phyloP scores from a whole-genome alignment of 2,113 vertebrate species.

The Triplophysa dalaica region DNA sequence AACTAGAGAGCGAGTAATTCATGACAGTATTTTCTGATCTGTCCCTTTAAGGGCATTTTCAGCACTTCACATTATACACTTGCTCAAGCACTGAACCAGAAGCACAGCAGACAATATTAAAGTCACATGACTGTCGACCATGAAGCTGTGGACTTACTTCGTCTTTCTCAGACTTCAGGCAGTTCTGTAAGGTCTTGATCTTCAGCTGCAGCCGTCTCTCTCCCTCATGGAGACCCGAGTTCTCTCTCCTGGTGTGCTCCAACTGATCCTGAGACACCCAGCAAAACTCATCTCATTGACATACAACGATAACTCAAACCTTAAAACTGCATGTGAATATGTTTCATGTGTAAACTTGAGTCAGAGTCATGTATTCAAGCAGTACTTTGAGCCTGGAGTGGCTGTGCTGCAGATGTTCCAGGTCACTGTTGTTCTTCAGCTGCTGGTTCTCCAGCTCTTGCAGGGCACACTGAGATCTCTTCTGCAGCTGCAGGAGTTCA shows the following conservation, averaged over 20 bases:
- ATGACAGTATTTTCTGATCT: no score
- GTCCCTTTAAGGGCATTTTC: no score
- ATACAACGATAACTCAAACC: not conserved
- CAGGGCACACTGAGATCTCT: constrained; percentile 78
- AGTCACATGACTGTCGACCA: not conserved
- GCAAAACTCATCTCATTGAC: not conserved
- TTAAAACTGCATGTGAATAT: no score
- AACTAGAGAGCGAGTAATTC: no score
- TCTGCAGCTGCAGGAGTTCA: constrained; percentile 85
- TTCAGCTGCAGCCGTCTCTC: constrained; percentile 92
- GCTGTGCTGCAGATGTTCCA: constrained; percentile 88
- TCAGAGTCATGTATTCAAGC: constrained; percentile 21
- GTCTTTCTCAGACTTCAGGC: constrained; percentile 95
- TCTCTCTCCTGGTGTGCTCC: constrained; percentile 87
- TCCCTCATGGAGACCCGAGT: constrained; percentile 86
- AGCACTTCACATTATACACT: not conserved
- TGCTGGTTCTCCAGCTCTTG: constrained; percentile 88
- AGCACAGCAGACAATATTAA: not conserved
- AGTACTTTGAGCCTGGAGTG: constrained; percentile 88
- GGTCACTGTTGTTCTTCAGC: constrained; percentile 83
- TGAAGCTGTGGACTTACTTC: constrained; percentile 76
- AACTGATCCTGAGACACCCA: constrained; percentile 83
- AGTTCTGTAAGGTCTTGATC: constrained; percentile 88
- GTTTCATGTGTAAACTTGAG: no score
- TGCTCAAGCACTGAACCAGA: not conserved